Evolutionary conservation across 2,797 vertebrate genomes (phyloP).

Genomic region (Sciaenops ocellatus): DNA sequence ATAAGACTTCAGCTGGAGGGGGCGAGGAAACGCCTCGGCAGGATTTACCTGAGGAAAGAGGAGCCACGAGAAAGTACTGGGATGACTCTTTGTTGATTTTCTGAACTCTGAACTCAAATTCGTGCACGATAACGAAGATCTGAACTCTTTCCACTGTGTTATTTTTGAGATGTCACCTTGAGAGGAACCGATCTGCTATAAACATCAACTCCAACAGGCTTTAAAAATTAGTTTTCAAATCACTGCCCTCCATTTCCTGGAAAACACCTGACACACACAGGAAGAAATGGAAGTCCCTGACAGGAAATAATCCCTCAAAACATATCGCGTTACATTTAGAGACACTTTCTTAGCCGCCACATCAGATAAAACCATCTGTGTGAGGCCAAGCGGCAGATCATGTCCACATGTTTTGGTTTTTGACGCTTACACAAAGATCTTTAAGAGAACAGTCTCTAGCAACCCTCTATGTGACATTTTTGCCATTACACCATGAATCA

Average conservation of each 20-base stretch:
- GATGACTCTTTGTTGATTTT: background rate
- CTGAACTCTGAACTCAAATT: background rate
- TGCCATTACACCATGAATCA: too few species aligned
- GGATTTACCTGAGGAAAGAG: constrained; percentile 54
- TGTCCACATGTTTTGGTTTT: too few species aligned
- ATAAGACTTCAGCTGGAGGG: constrained; percentile 70
- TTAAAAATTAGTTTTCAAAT: background rate
- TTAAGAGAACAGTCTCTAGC: too few species aligned
- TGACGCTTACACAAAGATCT: too few species aligned
- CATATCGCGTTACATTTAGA: background rate
- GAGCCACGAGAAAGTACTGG: constrained; percentile 6
- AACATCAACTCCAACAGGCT: background rate
- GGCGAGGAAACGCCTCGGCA: constrained; percentile 56
- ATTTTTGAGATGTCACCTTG: background rate
- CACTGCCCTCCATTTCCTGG: constrained; percentile 13
- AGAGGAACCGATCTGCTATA: background rate
- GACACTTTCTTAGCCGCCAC: background rate
- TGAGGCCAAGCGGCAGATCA: too few species aligned
- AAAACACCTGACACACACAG: constrained; percentile 17
- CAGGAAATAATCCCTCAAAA: constrained; percentile 15
- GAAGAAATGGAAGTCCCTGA: constrained; percentile 6
- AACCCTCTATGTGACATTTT: too few species aligned
- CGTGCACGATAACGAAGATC: background rate
- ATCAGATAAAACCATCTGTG: background rate
- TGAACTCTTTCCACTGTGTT: too few species aligned